phyloP scores from a whole-genome alignment of 2,888 invertebrate species.

The Branchipolynoe longqiensis region DNA sequence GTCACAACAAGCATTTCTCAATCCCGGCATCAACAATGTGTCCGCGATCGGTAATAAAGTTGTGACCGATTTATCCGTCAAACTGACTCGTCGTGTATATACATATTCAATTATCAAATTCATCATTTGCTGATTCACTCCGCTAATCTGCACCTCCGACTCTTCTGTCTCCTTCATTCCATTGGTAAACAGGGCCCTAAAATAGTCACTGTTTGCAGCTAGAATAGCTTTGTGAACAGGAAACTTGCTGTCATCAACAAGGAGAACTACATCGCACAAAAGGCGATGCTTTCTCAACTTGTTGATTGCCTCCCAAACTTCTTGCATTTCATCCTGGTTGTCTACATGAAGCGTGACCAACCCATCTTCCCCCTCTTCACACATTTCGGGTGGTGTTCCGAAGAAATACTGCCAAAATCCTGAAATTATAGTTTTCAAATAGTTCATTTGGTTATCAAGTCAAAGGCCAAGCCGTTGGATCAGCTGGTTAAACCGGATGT shows the following conservation, averaged over 20 bases:
- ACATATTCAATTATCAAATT: slow-evolving; percentile 61
- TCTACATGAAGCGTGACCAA: neutral
- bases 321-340: slow-evolving; percentile 17
- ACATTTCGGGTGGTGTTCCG: neutral
- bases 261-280: slow-evolving; percentile 61
- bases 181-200: slow-evolving; percentile 63
- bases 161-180: slow-evolving; percentile 63
- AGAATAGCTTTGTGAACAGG: slow-evolving; percentile 63
- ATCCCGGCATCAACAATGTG: slow-evolving; percentile 58
- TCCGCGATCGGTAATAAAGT: slow-evolving; percentile 60
- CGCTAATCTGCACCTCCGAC: slow-evolving; percentile 45
- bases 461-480: slow-evolving; percentile 11
- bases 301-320: slow-evolving; percentile 46
- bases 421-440: neutral
- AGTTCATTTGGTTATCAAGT: neutral
- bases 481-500: neutral
- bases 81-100: slow-evolving; percentile 58
- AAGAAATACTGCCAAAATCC: no score
- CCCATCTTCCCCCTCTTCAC: neutral
- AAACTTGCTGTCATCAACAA: slow-evolving; percentile 57
- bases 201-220: slow-evolving; percentile 65
- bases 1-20: slow-evolving; percentile 56
- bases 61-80: slow-evolving; percentile 57
- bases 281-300: neutral
- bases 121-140: slow-evolving; percentile 54